Evolutionary conservation across 2,113 vertebrate genomes (phyloP), one percentile per base, ranked within the genome.

Genomic region (Sialia sialis): DNA sequence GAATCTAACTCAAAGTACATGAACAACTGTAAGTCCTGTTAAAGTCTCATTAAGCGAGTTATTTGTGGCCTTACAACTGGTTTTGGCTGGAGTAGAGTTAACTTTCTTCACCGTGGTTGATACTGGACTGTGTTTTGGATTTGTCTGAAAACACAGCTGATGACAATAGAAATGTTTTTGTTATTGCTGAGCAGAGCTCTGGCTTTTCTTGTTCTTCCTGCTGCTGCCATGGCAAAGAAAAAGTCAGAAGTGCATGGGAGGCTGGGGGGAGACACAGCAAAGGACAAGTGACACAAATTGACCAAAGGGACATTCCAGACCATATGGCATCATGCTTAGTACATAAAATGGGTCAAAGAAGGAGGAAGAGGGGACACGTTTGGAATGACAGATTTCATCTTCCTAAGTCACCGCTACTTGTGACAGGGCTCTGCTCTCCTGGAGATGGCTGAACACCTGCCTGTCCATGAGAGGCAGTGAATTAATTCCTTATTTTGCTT

Each of bases 201-300:
- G 62, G 54, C 13, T 25, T 48, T 68, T 75, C 41, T 29, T 0
- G 1, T 20, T 75, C 55, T 39, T 39, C 5, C 9, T 41, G 27
- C 13, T 75, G 60, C 25, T 29, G 46, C 0, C 0, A 3, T 26
- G 16, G 13, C 11, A 30, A 89, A 34, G 17, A 68, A 54, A 34
- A n/a, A n/a, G n/a, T 39, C 8, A 22, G 29, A 51, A 32, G 29
- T 26, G 9, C 29, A 34, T 30, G 39, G 25, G 29, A 82, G 16
- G 29, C 5, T 48, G 10, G 6, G 34, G 41, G 20, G 25, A 82
- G 39, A 68, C 13, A 48, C 9, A 68, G 20, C 20, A 1, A 11
- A 34, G 23, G 9, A 18, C 25, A 82, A 3, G 6, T 54, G 20
- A 75, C 16, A 14, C 30, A 68, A 54, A 41, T 6, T 54, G 34